phyloP scores from a whole-genome alignment of 2,888 invertebrate genomes.

The Calameuta pallipes region DNA sequence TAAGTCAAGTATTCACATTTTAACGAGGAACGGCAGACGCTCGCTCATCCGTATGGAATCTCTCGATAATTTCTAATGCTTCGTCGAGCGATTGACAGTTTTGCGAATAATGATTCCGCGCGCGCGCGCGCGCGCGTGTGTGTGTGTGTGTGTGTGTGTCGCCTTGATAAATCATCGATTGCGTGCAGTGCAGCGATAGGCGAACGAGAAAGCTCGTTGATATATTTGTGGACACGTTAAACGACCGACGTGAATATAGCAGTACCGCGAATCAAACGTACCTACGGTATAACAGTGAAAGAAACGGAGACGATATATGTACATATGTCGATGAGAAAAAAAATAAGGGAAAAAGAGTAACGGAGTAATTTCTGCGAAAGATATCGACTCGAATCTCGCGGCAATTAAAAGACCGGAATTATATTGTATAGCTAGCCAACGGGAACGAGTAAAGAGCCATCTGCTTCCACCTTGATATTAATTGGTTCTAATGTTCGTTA shows the following conservation, averaged over 20 bases:
- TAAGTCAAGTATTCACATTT: constrained; percentile 60
- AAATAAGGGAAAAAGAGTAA: background rate
- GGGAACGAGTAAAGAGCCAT: background rate
- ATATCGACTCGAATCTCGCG: background rate
- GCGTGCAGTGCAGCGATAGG: background rate
- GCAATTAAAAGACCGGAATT: background rate
- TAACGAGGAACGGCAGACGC: constrained; percentile 43
- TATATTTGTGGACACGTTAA: background rate
- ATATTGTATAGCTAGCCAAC: background rate
- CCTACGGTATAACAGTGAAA: background rate
- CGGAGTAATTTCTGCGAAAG: background rate
- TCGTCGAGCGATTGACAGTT: constrained; percentile 23
- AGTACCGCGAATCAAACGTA: background rate
- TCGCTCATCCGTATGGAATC: constrained; percentile 9
- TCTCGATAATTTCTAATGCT: constrained; percentile 45
- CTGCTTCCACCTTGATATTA: background rate
- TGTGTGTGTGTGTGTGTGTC: background rate
- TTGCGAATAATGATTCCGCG: background rate
- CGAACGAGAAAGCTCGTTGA: background rate
- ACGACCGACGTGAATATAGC: background rate
- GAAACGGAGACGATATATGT: background rate
- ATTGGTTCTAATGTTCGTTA: background rate
- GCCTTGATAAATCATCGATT: background rate
- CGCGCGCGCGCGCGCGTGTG: too few relatives aligned
- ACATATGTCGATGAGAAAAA: background rate